Conservation (phyloP, 2,113 vertebrate species). For the Brachionichthys hirsutus region DNA sequence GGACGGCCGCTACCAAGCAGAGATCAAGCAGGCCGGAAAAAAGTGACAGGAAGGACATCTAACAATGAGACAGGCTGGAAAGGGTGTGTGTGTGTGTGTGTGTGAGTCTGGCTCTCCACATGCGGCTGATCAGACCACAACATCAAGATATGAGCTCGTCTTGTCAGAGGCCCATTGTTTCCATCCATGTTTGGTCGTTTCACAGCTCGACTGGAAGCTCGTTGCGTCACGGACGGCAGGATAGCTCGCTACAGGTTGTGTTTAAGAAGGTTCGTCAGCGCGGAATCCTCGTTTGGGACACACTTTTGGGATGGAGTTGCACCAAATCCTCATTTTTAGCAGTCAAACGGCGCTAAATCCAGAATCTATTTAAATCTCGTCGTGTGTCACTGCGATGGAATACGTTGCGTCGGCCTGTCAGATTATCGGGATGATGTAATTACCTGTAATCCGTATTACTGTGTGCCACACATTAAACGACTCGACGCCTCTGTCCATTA, state of each 20-base stretch:
- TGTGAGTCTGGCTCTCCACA: neutral
- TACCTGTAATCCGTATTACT: neutral
- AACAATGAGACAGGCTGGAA: neutral
- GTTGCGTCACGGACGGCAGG: neutral
- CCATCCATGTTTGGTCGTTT: neutral
- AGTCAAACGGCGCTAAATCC: no score
- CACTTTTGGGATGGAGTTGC: neutral
- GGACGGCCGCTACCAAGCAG: constrained; percentile 9
- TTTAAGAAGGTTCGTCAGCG: neutral
- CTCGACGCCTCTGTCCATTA: neutral
- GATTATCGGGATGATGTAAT: neutral
- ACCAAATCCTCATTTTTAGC: neutral
- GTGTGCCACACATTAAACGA: neutral
- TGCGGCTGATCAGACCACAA: constrained; percentile 10
- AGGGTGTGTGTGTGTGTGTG: constrained; percentile 4
- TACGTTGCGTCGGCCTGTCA: no score
- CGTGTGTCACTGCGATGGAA: no score
- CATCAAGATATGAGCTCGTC: neutral
- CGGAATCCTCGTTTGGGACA: neutral
- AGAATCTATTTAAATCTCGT: no score
- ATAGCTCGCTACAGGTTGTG: neutral
- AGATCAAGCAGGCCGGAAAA: constrained; percentile 10
- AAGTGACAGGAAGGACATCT: constrained; percentile 33
- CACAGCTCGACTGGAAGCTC: neutral
- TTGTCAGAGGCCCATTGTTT: neutral